phyloP scores from a whole-genome alignment of 2,113 vertebrate species.

The Lates calcarifer region DNA sequence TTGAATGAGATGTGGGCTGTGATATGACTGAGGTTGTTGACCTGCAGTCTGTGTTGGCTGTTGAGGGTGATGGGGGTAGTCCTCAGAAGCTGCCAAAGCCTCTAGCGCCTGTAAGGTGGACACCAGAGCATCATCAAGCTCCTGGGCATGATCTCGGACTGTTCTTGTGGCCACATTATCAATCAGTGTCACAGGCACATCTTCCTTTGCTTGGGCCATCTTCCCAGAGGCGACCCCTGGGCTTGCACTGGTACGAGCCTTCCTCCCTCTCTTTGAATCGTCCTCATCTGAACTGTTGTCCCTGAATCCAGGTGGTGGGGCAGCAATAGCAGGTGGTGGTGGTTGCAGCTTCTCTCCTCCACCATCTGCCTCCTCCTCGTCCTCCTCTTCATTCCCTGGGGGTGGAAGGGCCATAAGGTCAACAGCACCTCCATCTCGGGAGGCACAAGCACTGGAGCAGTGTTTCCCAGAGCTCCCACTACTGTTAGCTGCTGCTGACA shows the following conservation, averaged over 20 bases:
- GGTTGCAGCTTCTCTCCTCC: slow-evolving; percentile 84
- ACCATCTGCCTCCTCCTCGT: slow-evolving; percentile 78
- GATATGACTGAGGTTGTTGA: slow-evolving; percentile 83
- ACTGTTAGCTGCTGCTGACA: slow-evolving; percentile 50
- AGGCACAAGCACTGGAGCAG: slow-evolving; percentile 84
- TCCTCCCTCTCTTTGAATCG: slow-evolving; percentile 89
- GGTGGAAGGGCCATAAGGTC: slow-evolving; percentile 95
- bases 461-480: slow-evolving; percentile 79
- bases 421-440: slow-evolving; percentile 90
- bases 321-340: slow-evolving; percentile 91
- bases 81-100: slow-evolving; percentile 97
- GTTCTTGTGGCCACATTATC: slow-evolving; percentile 94
- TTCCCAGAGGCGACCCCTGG: slow-evolving; percentile 54
- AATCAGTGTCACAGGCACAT: slow-evolving; percentile 96
- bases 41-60: slow-evolving; percentile 96
- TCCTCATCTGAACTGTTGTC: slow-evolving; percentile 99
- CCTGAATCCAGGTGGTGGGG: slow-evolving; percentile 96
- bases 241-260: slow-evolving; percentile 54
- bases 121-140: slow-evolving; percentile 97
- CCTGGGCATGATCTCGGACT: slow-evolving; percentile 95
- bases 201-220: slow-evolving; percentile 84
- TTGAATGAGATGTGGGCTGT: slow-evolving; percentile 48
- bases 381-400: slow-evolving; percentile 92
- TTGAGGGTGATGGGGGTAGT: slow-evolving; percentile 91
- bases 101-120: slow-evolving; percentile 98